phyloP scores from a whole-genome alignment of 1,140 invertebrate genomes.

The Eueides isabella region DNA sequence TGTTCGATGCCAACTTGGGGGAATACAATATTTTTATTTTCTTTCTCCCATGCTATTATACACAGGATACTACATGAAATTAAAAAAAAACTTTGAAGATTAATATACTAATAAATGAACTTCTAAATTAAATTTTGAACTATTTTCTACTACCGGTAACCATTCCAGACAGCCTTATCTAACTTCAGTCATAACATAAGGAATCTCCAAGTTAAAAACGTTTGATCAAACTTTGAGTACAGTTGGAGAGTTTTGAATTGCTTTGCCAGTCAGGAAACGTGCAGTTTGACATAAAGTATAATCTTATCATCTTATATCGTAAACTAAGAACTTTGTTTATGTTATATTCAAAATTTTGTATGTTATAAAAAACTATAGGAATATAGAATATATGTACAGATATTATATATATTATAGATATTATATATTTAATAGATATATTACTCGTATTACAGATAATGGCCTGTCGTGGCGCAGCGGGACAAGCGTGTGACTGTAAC shows the following conservation, averaged over 20 bases:
- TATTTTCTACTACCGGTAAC: not conserved
- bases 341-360: not conserved
- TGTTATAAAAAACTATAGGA: not conserved
- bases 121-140: not conserved
- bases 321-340: not conserved
- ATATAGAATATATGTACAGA: too few relatives aligned
- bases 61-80: not conserved
- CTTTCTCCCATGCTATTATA: too few relatives aligned
- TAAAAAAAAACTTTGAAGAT: not conserved
- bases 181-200: constrained; percentile 5
- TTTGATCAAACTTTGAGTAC: not conserved
- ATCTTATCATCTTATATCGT: not conserved
- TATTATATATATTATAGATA: too few relatives aligned
- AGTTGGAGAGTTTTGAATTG: constrained; percentile 4
- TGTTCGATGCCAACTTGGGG: too few relatives aligned
- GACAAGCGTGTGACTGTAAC: too few relatives aligned
- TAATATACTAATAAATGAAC: not conserved
- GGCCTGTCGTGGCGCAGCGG: too few relatives aligned
- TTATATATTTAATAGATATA: too few relatives aligned
- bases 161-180: not conserved
- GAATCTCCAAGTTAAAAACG: not conserved
- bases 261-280: constrained; percentile 6
- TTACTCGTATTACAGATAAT: too few relatives aligned
- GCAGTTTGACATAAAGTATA: constrained; percentile 3
- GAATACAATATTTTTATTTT: too few relatives aligned